Conservation (phyloP, 2,113 vertebrate genomes). For the Campylomormyrus numenius region DNA sequence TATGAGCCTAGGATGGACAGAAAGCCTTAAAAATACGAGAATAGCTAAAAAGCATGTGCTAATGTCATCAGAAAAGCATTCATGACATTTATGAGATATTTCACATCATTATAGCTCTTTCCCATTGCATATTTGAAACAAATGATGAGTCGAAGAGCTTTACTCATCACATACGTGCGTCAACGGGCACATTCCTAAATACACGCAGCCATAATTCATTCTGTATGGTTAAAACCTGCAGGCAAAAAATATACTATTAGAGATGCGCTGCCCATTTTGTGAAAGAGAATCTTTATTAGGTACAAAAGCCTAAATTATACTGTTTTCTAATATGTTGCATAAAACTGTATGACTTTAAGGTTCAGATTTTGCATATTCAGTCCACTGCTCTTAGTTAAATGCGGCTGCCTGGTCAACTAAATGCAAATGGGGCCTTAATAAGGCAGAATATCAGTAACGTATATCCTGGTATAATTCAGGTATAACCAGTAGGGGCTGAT, state of each 20-base stretch:
- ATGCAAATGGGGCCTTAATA: background rate
- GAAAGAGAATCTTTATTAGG: background rate
- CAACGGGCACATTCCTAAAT: background rate
- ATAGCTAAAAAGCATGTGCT: background rate
- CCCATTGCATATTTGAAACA: background rate
- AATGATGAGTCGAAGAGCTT: background rate
- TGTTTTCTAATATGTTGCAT: background rate
- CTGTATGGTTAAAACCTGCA: background rate
- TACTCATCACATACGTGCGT: background rate
- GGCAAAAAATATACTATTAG: background rate
- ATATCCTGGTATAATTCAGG: background rate
- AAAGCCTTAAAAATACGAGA: background rate
- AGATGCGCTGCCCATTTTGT: background rate
- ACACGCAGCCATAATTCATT: background rate
- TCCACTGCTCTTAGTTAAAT: background rate
- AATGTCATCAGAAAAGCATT: background rate
- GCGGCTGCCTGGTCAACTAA: too few species aligned
- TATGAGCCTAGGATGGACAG: background rate
- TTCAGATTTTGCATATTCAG: background rate
- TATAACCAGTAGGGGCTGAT: background rate
- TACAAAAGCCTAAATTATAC: background rate
- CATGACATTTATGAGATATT: background rate
- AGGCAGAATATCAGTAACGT: background rate
- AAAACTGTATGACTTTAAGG: background rate
- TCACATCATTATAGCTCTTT: background rate